A percentile compares a stretch with the other conserved stretches of the same genome.
These are phyloP conservation scores for Pogonomyrmex barbatus DNA, from an alignment of 1,140 invertebrate genomes.

Conservation along the genomic window DNA sequence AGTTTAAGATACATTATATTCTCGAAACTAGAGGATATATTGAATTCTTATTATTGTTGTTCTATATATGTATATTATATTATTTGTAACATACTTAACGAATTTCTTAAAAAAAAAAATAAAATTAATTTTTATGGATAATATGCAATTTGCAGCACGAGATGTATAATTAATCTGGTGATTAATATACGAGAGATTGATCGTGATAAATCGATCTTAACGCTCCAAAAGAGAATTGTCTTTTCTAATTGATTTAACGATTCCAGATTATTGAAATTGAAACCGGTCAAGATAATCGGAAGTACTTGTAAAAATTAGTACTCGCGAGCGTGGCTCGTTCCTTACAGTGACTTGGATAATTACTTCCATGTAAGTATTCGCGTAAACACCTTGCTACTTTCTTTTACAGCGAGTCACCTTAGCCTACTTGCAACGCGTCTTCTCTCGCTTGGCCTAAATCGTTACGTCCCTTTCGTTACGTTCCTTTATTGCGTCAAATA, in stretches of 20 bases:
- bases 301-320: constrained; percentile 70
- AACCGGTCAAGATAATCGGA: constrained; percentile 73
- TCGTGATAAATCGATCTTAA: neutral
- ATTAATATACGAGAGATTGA: neutral
- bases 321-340: constrained; percentile 65
- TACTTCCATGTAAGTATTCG: constrained; percentile 71
- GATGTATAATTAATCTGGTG: neutral
- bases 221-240: neutral
- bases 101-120: constrained; percentile 38
- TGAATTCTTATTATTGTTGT: constrained; percentile 64
- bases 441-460: constrained; percentile 74
- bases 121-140: constrained; percentile 46
- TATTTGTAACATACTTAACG: constrained; percentile 54
- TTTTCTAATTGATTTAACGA: constrained; percentile 64
- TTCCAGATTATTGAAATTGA: constrained; percentile 70
- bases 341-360: constrained; percentile 72
- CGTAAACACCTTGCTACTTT: constrained; percentile 50
- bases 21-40: neutral
- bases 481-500: constrained; percentile 39
- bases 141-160: constrained; percentile 57
- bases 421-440: constrained; percentile 56
- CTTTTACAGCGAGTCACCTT: constrained; percentile 44
- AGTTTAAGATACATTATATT: constrained; percentile 44
- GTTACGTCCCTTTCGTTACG: constrained; percentile 29
- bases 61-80: constrained; percentile 25